phyloP scores from a whole-genome alignment of 2,888 invertebrate species.

The Sepioteuthis lessoniana region DNA sequence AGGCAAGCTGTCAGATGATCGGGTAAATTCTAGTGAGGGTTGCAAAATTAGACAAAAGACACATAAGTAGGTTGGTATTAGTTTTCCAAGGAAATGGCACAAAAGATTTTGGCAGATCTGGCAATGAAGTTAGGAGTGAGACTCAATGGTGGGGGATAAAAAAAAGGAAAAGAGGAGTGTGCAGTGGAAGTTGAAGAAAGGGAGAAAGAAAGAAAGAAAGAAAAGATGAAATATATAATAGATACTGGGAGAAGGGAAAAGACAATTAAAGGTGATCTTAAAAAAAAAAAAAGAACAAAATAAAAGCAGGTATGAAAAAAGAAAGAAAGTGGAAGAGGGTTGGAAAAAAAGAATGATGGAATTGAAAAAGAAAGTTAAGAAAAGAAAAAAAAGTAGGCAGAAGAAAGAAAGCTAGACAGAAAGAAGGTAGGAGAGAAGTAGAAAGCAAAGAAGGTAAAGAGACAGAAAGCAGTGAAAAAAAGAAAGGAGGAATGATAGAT shows the following conservation, averaged over 20 bases:
- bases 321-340: too few relatives aligned
- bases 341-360: too few relatives aligned
- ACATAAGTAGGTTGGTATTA: constrained; percentile 13
- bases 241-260: background rate
- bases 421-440: background rate
- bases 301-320: background rate
- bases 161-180: background rate
- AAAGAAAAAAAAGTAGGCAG: too few relatives aligned
- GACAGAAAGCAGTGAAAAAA: background rate
- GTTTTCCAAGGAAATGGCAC: background rate
- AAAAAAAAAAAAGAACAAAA: background rate
- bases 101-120: constrained; percentile 8
- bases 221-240: background rate
- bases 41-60: background rate
- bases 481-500: too few relatives aligned
- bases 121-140: background rate
- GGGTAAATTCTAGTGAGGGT: background rate
- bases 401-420: background rate
- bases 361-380: too few relatives aligned
- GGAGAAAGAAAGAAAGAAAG: background rate
- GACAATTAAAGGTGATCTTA: background rate
- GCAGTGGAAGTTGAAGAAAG: background rate
- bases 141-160: background rate
- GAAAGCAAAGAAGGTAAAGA: background rate
- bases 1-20: background rate